A percentile compares a stretch with the other conserved stretches of the same genome.
Conservation (phyloP, 2,888 invertebrate species). For the Meteorus cinctellus region DNA sequence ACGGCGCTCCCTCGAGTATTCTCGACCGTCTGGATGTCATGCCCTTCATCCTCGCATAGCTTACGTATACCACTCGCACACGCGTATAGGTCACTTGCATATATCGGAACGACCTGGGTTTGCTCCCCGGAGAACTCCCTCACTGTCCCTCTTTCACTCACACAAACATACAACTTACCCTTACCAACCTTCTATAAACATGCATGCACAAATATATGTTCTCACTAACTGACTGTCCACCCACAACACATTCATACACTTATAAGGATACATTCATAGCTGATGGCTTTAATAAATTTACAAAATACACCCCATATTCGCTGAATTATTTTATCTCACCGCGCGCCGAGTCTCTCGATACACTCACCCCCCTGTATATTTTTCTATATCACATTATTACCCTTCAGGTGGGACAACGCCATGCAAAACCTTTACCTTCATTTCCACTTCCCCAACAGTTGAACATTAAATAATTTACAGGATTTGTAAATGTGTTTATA, state of each 20-base stretch:
- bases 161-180: constrained; percentile 1
- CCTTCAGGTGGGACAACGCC: constrained; percentile 26
- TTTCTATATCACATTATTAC: constrained; percentile 30
- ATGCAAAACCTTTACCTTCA: constrained; percentile 20
- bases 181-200: constrained; percentile 14
- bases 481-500: neutral
- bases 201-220: constrained; percentile 30
- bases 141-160: constrained; percentile 22
- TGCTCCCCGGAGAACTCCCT: constrained; percentile 36
- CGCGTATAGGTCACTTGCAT: constrained; percentile 45
- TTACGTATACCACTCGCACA: constrained; percentile 32
- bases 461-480: neutral
- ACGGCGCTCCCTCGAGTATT: constrained; percentile 42
- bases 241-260: constrained; percentile 8
- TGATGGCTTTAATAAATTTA: constrained; percentile 47
- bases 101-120: constrained; percentile 43
- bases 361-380: constrained; percentile 1
- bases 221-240: neutral
- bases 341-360: constrained; percentile 33
- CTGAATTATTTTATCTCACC: constrained; percentile 48
- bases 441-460: neutral
- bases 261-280: neutral
- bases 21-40: constrained; percentile 45
- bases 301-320: constrained; percentile 48
- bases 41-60: constrained; percentile 43